A percentile compares a stretch with the other conserved stretches of the same genome.
Evolutionary conservation across 2,113 vertebrate species (phyloP).

Genomic region (Plecturocebus donacophilus): DNA sequence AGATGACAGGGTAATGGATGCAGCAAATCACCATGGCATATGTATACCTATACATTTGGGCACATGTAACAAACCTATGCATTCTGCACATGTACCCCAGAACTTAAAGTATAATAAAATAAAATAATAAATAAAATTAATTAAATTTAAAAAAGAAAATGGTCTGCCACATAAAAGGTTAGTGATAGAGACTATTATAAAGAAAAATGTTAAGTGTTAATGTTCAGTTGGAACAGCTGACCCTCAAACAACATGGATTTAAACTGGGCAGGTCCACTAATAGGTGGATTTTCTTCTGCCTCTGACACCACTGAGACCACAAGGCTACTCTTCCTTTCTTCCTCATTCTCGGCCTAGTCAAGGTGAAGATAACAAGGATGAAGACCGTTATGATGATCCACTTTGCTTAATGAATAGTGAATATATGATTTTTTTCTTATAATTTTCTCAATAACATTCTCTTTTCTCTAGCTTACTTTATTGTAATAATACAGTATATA

Average conservation of each 20-base stretch:
- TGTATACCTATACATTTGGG: too few relatives aligned
- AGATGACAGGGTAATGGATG: too few relatives aligned
- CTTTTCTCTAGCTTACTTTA: neutral
- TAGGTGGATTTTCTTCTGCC: neutral
- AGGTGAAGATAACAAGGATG: neutral
- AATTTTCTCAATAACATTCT: neutral
- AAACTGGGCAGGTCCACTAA: neutral
- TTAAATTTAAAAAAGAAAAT: neutral
- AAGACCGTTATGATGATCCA: neutral
- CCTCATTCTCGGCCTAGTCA: neutral
- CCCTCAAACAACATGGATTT: neutral
- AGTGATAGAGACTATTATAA: neutral
- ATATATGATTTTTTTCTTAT: neutral
- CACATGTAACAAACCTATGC: too few relatives aligned
- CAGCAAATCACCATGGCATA: too few relatives aligned
- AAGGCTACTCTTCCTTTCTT: neutral
- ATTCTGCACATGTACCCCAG: too few relatives aligned
- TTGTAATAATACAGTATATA: neutral
- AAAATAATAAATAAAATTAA: too few relatives aligned
- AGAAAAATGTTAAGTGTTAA: neutral
- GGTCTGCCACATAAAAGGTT: neutral
- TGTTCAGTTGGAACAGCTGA: neutral
- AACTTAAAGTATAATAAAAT: too few relatives aligned
- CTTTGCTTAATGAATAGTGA: neutral
- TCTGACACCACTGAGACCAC: neutral